Evolutionary conservation across 2,113 vertebrate genomes (phyloP), one percentile per base, ranked within the genome.

Genomic region (Takifugu bimaculatus): DNA sequence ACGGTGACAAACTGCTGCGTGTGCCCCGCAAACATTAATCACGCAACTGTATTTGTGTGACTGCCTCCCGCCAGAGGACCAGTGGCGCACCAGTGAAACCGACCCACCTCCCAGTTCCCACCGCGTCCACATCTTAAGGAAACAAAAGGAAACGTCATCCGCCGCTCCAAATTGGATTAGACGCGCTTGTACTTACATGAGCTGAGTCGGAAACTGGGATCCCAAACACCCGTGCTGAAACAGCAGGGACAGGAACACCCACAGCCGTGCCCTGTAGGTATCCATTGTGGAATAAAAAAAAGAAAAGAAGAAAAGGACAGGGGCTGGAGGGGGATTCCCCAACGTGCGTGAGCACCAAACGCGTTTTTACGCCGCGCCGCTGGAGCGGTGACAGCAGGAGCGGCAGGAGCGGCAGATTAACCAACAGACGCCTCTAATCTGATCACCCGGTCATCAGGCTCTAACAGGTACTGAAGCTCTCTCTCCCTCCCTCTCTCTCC

Each of bases 131-230:
- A 62, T 39, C 27, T 13, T 2, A 39, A 69, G 13, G n/a, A 42
- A 50, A 43, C 52, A 44, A 65, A 11, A 48, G 45, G 39, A 42
- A 32, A 43, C 10, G 48, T 25, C 48, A 53, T 63, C 10, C 9
- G 11, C 14, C 62, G 67, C 35, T 47, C 9, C 25, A 51, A 54
- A 67, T 26, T 27, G 74, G 73, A 82, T 74, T 79, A 79, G 0
- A 50, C 26, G 4, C 32, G 29, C 32, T n/a, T 52, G 11, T 83
- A 96, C 95, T 96, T 91, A 97, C 96, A 93, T 93, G 84, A 91
- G 87, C 68, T 93, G 87, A 5, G 93, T 91, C 5, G 96, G 96
- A 72, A 98, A 98, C 63, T 95, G 93, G 75, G 92, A 92, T 43
- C 92, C 90, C 70, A 90, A 85, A 72, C 86, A 90, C 53, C 81